phyloP scores from a whole-genome alignment of 1,140 invertebrate species.

The Geopemphigus sp. region DNA sequence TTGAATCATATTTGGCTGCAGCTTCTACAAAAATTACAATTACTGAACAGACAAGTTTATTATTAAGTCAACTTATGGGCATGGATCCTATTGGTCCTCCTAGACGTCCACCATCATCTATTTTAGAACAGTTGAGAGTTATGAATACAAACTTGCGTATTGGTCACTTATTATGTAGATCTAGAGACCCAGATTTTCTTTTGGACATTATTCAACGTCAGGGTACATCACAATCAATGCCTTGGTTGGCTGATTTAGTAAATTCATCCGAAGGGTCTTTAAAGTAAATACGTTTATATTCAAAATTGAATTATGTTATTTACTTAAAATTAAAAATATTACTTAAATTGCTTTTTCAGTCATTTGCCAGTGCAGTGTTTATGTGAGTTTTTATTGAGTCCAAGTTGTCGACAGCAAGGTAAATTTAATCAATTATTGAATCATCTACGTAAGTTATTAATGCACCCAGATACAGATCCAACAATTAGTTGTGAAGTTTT shows the following conservation, averaged over 20 bases:
- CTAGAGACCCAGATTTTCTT: conserved; percentile 86
- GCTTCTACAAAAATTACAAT: conserved; percentile 78
- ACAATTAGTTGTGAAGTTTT: conserved; percentile 73
- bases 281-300: conserved; percentile 58
- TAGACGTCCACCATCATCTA: conserved; percentile 71
- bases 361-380: conserved; percentile 92
- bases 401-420: conserved; percentile 61
- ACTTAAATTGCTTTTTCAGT: conserved; percentile 57
- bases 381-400: conserved; percentile 90
- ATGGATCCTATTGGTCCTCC: conserved; percentile 82
- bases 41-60: conserved; percentile 83
- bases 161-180: conserved; percentile 86
- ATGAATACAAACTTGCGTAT: conserved; percentile 77
- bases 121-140: conserved; percentile 78
- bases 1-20: conserved; percentile 89
- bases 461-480: conserved; percentile 62
- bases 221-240: conserved; percentile 88
- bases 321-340: not conserved
- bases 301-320: not conserved
- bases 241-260: conserved; percentile 92
- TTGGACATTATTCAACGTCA: conserved; percentile 87
- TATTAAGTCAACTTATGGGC: conserved; percentile 77
- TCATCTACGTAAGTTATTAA: conserved; percentile 70
- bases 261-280: conserved; percentile 86
- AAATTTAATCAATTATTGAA: conserved; percentile 77